phyloP scores from a whole-genome alignment of 1,140 invertebrate genomes.

The Metaphire vulgaris region DNA sequence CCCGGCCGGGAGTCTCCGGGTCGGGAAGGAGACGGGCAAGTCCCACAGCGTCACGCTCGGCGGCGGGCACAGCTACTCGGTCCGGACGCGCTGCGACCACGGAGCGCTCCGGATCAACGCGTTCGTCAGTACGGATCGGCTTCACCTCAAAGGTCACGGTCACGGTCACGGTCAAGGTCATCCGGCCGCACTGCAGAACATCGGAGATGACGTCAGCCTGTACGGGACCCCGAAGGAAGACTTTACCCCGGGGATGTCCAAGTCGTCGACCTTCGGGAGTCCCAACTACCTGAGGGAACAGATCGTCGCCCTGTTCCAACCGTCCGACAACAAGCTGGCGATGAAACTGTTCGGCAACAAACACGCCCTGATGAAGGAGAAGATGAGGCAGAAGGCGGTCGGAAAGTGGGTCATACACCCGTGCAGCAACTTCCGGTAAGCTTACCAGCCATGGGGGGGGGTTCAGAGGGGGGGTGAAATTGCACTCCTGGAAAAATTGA shows the following conservation, averaged over 20 bases:
- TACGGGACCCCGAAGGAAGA: conserved; percentile 97
- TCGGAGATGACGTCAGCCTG: conserved; percentile 80
- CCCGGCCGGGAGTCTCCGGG: background rate
- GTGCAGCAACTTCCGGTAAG: conserved; percentile 52
- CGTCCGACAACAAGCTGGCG: conserved; percentile 53
- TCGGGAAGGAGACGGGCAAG: background rate
- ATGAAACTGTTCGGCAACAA: conserved; percentile 55
- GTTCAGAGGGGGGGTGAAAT: too few relatives aligned
- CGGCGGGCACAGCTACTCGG: background rate
- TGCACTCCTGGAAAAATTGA: too few relatives aligned
- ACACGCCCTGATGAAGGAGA: conserved; percentile 51
- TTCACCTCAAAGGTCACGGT: background rate
- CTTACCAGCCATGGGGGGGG: too few relatives aligned
- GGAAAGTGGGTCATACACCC: conserved; percentile 54
- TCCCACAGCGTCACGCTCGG: background rate
- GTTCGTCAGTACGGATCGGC: background rate
- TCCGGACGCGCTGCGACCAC: background rate
- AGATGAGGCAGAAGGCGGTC: conserved; percentile 48
- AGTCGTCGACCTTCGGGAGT: conserved; percentile 6
- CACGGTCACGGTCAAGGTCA: conserved; percentile 38
- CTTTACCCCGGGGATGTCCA: conserved; percentile 50
- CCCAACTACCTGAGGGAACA: conserved; percentile 42
- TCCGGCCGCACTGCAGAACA: conserved; percentile 26
- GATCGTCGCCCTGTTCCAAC: conserved; percentile 51
- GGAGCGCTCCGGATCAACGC: background rate